A percentile compares a stretch with the other conserved stretches of the same genome.
phyloP scores from a whole-genome alignment of 2,113 vertebrate species.

The Bolborhynchus lineola region DNA sequence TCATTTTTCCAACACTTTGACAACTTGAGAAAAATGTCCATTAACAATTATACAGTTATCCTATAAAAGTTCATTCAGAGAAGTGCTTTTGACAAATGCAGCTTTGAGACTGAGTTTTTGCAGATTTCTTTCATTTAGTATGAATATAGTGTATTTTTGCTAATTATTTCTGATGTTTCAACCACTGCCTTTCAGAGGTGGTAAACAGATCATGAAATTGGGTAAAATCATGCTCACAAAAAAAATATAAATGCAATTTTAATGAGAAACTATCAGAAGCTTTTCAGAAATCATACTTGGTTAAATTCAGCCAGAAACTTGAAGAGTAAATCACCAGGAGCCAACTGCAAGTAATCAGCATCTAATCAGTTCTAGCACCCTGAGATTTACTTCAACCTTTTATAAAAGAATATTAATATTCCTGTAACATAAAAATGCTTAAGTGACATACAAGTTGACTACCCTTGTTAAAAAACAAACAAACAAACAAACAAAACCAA shows the following conservation, averaged over 20 bases:
- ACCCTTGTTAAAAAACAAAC: neutral
- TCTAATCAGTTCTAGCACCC: constrained; percentile 44
- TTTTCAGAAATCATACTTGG: constrained; percentile 66
- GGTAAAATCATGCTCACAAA: constrained; percentile 32
- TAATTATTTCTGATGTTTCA: constrained; percentile 68
- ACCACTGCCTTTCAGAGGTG: constrained; percentile 21
- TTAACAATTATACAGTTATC: constrained; percentile 20
- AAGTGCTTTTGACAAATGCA: constrained; percentile 45
- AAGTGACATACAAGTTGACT: constrained; percentile 38
- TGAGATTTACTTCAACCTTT: constrained; percentile 57
- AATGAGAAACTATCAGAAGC: constrained; percentile 55
- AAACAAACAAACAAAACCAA: neutral
- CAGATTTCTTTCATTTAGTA: constrained; percentile 34
- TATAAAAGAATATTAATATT: constrained; percentile 55
- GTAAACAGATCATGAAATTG: constrained; percentile 46
- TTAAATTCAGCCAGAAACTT: constrained; percentile 66
- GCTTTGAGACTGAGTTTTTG: neutral
- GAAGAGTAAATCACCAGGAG: constrained; percentile 67
- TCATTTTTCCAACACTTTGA: constrained; percentile 36
- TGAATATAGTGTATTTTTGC: constrained; percentile 35
- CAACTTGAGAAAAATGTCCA: constrained; percentile 37
- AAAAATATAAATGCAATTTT: constrained; percentile 50
- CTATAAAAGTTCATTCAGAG: constrained; percentile 36
- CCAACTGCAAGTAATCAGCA: constrained; percentile 57
- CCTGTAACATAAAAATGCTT: neutral